Conservation (phyloP, 2,113 vertebrate genomes). For the Atrichornis clamosus region DNA sequence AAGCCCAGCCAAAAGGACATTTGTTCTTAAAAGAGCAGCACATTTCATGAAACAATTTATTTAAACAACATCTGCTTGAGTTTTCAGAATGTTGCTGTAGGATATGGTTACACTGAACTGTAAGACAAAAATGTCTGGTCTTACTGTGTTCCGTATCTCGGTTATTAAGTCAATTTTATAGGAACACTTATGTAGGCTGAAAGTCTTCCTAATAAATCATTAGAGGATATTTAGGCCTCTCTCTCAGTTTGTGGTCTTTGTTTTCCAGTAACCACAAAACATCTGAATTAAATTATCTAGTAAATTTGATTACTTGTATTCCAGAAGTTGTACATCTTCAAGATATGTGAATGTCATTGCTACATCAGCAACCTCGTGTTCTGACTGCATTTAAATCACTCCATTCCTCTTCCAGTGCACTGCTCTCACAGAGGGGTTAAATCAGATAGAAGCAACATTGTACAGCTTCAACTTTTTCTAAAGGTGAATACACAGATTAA, state of each 20-base stretch:
- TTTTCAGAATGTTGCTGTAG: slow-evolving; percentile 35
- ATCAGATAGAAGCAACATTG: not conserved
- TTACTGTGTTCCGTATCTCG: slow-evolving; percentile 22
- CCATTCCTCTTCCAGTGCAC: not conserved
- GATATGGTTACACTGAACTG: slow-evolving; percentile 36
- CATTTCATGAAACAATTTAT: slow-evolving; percentile 36
- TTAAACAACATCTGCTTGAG: slow-evolving; percentile 59
- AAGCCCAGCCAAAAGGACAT: not conserved
- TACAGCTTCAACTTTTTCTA: not conserved
- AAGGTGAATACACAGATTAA: not conserved
- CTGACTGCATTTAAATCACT: slow-evolving; percentile 7
- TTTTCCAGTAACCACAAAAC: slow-evolving; percentile 60
- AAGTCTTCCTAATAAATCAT: slow-evolving; percentile 55
- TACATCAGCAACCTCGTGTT: slow-evolving; percentile 13
- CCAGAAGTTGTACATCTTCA: slow-evolving; percentile 53
- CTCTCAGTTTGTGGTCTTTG: slow-evolving; percentile 49
- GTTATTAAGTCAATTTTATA: slow-evolving; percentile 50
- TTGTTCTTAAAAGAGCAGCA: not conserved
- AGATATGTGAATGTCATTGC: slow-evolving; percentile 17
- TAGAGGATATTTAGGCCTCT: slow-evolving; percentile 34
- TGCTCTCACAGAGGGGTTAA: not conserved
- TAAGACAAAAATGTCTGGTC: slow-evolving; percentile 50
- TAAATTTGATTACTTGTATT: slow-evolving; percentile 47
- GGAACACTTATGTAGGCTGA: slow-evolving; percentile 39
- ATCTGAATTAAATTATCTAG: slow-evolving; percentile 54